A percentile compares a stretch with the other conserved stretches of the same genome.
phyloP scores from a whole-genome alignment of 1,140 invertebrate genomes.

The Pseudomyrmex sp. region DNA sequence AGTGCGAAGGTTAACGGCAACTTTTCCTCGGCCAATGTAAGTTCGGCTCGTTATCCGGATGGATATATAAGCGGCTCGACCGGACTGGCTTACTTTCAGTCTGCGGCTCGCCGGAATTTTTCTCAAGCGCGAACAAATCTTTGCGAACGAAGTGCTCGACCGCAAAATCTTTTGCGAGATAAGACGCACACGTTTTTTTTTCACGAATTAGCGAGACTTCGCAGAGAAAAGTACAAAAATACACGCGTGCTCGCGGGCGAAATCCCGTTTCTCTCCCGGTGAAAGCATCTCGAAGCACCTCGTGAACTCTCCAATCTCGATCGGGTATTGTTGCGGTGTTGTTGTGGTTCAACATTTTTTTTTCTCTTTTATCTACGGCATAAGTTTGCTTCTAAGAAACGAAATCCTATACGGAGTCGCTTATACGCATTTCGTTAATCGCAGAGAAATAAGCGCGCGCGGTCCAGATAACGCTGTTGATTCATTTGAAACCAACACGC shows the following conservation, averaged over 20 bases:
- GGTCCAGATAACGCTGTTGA: background rate
- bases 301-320: background rate
- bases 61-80: slow-evolving; percentile 61
- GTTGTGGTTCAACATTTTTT: background rate
- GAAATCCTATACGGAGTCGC: too few species aligned
- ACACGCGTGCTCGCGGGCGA: background rate
- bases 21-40: slow-evolving; percentile 61
- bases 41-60: slow-evolving; percentile 43
- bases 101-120: slow-evolving; percentile 25
- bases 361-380: background rate
- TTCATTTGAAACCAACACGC: background rate
- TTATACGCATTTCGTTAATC: too few species aligned
- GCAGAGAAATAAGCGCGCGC: too few species aligned
- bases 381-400: background rate
- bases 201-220: slow-evolving; percentile 20
- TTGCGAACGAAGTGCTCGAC: background rate
- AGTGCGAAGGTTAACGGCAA: slow-evolving; percentile 66
- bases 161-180: background rate
- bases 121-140: slow-evolving; percentile 20
- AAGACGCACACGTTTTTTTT: background rate
- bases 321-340: background rate
- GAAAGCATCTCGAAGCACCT: slow-evolving; percentile 1
- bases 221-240: background rate
- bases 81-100: slow-evolving; percentile 61
- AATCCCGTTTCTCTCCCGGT: slow-evolving; percentile 28